A percentile compares a stretch with the other conserved stretches of the same genome.
phyloP scores from a whole-genome alignment of 2,888 invertebrate genomes.

The Ptychoptera albimana region DNA sequence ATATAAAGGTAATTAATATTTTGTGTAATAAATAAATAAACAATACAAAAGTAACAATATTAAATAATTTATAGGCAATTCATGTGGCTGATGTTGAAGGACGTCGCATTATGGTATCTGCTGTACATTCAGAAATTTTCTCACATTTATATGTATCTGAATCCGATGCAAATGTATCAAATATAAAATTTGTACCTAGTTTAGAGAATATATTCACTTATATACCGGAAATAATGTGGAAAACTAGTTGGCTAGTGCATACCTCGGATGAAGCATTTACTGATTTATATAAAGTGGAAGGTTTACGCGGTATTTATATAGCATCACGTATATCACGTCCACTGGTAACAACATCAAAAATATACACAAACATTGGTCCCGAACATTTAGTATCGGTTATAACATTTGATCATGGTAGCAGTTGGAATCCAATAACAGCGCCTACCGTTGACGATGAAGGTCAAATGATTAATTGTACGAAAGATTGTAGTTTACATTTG shows the following conservation, averaged over 20 bases:
- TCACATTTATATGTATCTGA: slow-evolving; percentile 74
- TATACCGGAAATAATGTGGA: slow-evolving; percentile 68
- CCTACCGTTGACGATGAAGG: slow-evolving; percentile 55
- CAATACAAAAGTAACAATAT: slow-evolving; percentile 12
- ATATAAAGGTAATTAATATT: slow-evolving; percentile 30
- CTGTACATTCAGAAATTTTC: slow-evolving; percentile 54
- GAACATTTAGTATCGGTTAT: slow-evolving; percentile 66
- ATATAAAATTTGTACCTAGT: slow-evolving; percentile 59
- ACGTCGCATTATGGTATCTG: slow-evolving; percentile 64
- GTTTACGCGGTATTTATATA: slow-evolving; percentile 75
- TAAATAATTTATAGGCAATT: slow-evolving; percentile 36
- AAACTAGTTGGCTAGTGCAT: slow-evolving; percentile 68
- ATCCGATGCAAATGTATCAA: slow-evolving; percentile 41
- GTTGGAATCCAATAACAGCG: slow-evolving; percentile 61
- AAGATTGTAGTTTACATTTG: slow-evolving; percentile 70
- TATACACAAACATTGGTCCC: slow-evolving; percentile 38
- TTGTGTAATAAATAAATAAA: not conserved
- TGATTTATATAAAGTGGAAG: slow-evolving; percentile 76
- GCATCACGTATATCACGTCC: slow-evolving; percentile 56
- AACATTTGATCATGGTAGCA: slow-evolving; percentile 73
- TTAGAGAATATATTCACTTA: slow-evolving; percentile 67
- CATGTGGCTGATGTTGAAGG: slow-evolving; percentile 74
- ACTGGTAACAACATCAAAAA: slow-evolving; percentile 23
- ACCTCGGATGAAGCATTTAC: slow-evolving; percentile 69
- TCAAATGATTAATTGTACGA: slow-evolving; percentile 46